Conservation (phyloP, 2,797 vertebrate genomes). For the Pangasius mekongensis region DNA sequence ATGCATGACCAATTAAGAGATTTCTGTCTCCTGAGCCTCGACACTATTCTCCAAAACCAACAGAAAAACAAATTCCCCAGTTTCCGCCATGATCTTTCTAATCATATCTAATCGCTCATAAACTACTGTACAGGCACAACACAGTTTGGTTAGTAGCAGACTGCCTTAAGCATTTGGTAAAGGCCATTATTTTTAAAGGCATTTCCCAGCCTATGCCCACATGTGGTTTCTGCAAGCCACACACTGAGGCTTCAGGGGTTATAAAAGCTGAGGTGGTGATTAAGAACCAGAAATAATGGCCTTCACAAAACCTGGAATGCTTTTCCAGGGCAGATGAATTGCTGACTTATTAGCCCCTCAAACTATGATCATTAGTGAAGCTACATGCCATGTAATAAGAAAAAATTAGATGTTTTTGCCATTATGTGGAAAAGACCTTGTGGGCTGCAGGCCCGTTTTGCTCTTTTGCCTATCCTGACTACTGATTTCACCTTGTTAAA, state of each 20-base stretch:
- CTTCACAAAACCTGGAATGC: constrained; percentile 81
- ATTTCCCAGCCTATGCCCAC: constrained; percentile 73
- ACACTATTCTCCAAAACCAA: constrained; percentile 20
- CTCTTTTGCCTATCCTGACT: constrained; percentile 65
- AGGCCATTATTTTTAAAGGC: constrained; percentile 54
- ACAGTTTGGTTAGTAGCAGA: constrained; percentile 47
- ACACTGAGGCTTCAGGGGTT: constrained; percentile 75
- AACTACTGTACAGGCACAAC: constrained; percentile 48
- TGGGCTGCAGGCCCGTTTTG: constrained; percentile 56
- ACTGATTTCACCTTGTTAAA: constrained; percentile 69
- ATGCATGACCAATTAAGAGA: not conserved
- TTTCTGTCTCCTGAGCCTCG: not conserved
- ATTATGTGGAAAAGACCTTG: constrained; percentile 22
- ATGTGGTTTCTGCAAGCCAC: constrained; percentile 74
- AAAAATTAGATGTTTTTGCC: not conserved
- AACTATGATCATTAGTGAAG: constrained; percentile 47
- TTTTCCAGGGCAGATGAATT: constrained; percentile 58
- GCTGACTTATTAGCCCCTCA: constrained; percentile 54
- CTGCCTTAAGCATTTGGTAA: constrained; percentile 55
- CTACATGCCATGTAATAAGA: constrained; percentile 25
- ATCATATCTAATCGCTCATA: constrained; percentile 45
- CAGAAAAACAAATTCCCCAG: constrained; percentile 16
- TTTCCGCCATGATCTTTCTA: constrained; percentile 12
- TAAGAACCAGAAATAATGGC: constrained; percentile 82
- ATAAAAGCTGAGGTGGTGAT: constrained; percentile 80